These are phyloP conservation scores for Coracias cyanogaster DNA, from an alignment of 2,797 vertebrate species.

Conservation along the genomic window DNA sequence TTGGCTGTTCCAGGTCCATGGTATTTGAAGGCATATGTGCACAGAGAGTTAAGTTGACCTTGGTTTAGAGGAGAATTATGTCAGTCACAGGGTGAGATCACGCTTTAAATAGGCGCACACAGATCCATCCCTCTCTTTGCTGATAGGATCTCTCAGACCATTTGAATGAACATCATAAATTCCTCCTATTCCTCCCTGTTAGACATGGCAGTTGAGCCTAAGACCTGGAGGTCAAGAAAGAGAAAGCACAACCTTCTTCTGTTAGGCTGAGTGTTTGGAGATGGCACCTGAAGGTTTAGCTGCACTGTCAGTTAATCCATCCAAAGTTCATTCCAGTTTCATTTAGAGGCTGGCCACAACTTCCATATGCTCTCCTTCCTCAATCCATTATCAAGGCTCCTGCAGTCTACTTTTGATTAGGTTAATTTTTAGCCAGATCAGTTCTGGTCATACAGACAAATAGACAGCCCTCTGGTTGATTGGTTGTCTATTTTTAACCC, in stretches of 20 bases:
- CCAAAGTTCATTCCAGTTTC: neutral
- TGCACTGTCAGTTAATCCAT: neutral
- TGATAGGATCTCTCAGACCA: neutral
- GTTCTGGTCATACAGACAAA: neutral
- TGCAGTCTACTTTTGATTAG: neutral
- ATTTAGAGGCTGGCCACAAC: neutral
- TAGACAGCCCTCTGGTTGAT: neutral
- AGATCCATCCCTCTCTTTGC: neutral
- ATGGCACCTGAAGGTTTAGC: neutral
- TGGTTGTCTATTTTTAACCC: neutral
- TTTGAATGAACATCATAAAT: neutral
- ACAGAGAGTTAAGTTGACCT: neutral
- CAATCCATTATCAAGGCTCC: neutral
- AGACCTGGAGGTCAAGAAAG: neutral
- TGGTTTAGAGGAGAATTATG: neutral
- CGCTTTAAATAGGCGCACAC: neutral
- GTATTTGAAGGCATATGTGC: neutral
- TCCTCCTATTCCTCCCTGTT: neutral
- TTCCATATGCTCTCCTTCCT: neutral
- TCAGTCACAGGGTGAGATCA: neutral
- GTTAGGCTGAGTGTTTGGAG: neutral
- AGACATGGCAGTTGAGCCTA: neutral
- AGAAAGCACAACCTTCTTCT: neutral
- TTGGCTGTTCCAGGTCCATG: neutral
- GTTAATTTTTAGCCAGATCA: neutral